Base-by-base conservation (phyloP, 1,140 invertebrate species). In the Adoxophyes honmai region DNA sequence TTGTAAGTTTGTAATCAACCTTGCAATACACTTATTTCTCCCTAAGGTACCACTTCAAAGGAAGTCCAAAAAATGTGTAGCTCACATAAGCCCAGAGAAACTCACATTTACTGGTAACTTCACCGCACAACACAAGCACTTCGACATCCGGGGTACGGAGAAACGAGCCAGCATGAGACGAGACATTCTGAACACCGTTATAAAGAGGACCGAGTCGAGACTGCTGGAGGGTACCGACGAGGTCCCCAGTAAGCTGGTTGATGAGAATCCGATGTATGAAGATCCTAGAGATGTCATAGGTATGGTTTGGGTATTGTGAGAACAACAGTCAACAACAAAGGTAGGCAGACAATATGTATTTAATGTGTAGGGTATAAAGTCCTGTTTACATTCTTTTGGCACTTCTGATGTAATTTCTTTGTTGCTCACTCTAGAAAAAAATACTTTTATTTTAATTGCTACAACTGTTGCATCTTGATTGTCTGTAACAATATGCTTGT, bases 241-340 rank as follows among this genome's bases (percentile, higher is more conserved):
- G 0, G 65, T 51, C 14, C 66, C 66, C 2, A 64, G 51, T 54
- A 48, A 48, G 16, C n/a, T 48, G 21, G 61, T 68, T 11, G 59
- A 64, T 55, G 74, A 81, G 13, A 75, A 78, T 62, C 78, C 75
- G 6, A 59, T 78, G 52, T 87, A 87, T 72, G 84, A 87, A 55
- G 81, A 85, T 60, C 84, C 84, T 8, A 75, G 61, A 57, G 84
- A 87, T 78, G 64, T 84, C 38, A 74, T 82, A 42, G 81, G 84
- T 84, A 65, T 55, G 42, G n/a, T n/a, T n/a, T n/a, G n/a, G n/a
- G n/a, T n/a, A n/a, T n/a, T n/a, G n/a, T n/a, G n/a, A n/a, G n/a
- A n/a, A n/a, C n/a, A n/a, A n/a, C n/a, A n/a, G n/a, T n/a, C n/a
- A n/a, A n/a, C n/a, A n/a, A n/a, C n/a, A n/a, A n/a, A n/a, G n/a